These are phyloP conservation scores for Speoplatyrhinus poulsoni DNA, from an alignment of 2,113 vertebrate genomes.

Conservation along the genomic window DNA sequence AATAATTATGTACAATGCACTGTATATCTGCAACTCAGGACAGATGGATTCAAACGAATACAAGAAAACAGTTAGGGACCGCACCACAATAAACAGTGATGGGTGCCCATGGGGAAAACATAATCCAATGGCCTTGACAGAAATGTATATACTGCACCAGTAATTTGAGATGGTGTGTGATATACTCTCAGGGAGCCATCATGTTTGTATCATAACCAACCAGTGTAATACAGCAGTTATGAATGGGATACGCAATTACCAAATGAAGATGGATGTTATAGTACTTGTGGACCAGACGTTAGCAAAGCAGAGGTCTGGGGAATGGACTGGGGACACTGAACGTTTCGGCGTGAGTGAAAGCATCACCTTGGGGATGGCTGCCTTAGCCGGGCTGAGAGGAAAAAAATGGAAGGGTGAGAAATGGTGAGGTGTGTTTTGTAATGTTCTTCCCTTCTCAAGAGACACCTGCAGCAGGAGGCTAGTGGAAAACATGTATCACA, in stretches of 20 bases:
- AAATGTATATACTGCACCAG: neutral
- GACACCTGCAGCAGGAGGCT: constrained; percentile 29
- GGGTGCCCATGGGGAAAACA: no score
- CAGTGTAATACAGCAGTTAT: neutral
- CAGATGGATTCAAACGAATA: no score
- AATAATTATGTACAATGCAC: no score
- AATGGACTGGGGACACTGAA: neutral
- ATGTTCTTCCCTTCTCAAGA: constrained; percentile 40
- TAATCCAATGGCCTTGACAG: neutral
- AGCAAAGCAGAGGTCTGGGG: constrained; percentile 1
- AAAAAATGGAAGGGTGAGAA: constrained; percentile 32
- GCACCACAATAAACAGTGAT: no score
- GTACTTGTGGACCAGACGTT: neutral
- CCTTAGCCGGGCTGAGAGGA: constrained; percentile 31
- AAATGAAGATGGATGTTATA: constrained; percentile 17
- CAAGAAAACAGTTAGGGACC: no score
- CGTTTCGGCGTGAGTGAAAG: constrained; percentile 40
- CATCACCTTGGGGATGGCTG: constrained; percentile 33
- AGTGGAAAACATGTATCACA: constrained; percentile 16
- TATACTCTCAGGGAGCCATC: neutral
- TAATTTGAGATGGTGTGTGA: neutral
- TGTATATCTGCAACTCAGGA: no score
- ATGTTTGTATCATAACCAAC: constrained; percentile 1
- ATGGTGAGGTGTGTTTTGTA: constrained; percentile 45
- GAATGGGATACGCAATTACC: constrained; percentile 21